These are phyloP conservation scores for Dryobota labecula DNA, from an alignment of 2,888 invertebrate species.

Conservation along the genomic window DNA sequence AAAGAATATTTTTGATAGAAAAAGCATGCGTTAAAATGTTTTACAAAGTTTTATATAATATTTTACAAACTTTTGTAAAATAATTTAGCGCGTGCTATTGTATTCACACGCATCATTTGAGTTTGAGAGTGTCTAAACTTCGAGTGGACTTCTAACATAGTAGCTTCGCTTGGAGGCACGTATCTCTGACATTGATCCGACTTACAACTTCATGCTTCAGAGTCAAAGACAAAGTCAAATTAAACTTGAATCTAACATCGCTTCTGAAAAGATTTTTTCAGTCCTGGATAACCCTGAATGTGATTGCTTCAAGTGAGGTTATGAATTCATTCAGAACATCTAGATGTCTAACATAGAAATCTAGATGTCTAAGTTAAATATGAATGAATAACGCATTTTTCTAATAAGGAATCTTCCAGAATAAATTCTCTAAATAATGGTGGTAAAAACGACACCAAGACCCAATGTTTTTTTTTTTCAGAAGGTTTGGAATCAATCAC, in stretches of 20 bases:
- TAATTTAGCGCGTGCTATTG: neutral
- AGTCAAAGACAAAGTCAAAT: slow-evolving; percentile 30
- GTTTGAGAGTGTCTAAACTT: slow-evolving; percentile 17
- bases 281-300: neutral
- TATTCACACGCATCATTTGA: slow-evolving; percentile 14
- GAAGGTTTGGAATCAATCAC: neutral
- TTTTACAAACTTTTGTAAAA: too few species aligned
- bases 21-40: too few species aligned
- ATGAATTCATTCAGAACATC: neutral
- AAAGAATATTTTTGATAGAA: neutral
- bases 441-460: neutral
- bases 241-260: slow-evolving; percentile 17
- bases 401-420: neutral
- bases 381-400: neutral
- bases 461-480: neutral
- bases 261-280: neutral
- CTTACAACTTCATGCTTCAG: slow-evolving; percentile 15
- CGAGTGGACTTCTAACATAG: slow-evolving; percentile 11
- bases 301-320: neutral
- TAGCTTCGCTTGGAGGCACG: slow-evolving; percentile 35
- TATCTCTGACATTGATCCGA: slow-evolving; percentile 38
- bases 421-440: neutral
- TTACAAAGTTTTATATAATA: too few species aligned
- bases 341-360: too few species aligned
- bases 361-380: neutral